phyloP scores from a whole-genome alignment of 2,888 invertebrate genomes.

The Gari tellinella region DNA sequence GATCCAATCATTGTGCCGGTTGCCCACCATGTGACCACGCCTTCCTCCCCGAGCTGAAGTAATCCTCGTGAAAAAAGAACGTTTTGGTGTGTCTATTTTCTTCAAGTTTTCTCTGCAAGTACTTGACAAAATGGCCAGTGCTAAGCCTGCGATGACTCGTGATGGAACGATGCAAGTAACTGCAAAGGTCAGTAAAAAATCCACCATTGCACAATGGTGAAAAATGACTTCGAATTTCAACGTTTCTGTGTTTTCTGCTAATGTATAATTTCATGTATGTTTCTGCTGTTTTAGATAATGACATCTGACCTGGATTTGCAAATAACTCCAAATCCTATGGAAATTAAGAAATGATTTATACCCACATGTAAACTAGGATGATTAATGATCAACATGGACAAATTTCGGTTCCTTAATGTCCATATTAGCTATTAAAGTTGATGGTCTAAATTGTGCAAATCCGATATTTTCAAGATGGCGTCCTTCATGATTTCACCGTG shows the following conservation, averaged over 20 bases:
- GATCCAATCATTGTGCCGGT: conserved; percentile 68
- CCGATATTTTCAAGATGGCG: conserved; percentile 70
- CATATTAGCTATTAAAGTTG: not conserved
- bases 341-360: conserved; percentile 52
- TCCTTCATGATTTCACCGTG: conserved; percentile 6
- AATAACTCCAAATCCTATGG: conserved; percentile 13
- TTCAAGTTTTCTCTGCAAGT: conserved; percentile 59
- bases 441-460: conserved; percentile 19
- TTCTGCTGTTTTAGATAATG: conserved; percentile 19
- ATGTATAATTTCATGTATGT: conserved; percentile 18
- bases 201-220: conserved; percentile 3
- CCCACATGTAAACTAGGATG: conserved; percentile 8
- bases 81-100: conserved; percentile 64
- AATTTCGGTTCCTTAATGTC: conserved; percentile 41
- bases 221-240: conserved; percentile 29
- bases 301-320: conserved; percentile 24
- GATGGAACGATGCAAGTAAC: conserved; percentile 81
- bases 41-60: conserved; percentile 67
- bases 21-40: conserved; percentile 79
- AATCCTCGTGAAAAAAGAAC: conserved; percentile 75
- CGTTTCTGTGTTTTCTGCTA: not conserved
- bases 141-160: conserved; percentile 73
- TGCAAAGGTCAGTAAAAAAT: conserved; percentile 75
- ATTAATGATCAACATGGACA: conserved; percentile 7
- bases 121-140: conserved; percentile 74